These are phyloP conservation scores for Eidolon dupreanum DNA, from an alignment of 2,797 vertebrate species.

Conservation along the genomic window DNA sequence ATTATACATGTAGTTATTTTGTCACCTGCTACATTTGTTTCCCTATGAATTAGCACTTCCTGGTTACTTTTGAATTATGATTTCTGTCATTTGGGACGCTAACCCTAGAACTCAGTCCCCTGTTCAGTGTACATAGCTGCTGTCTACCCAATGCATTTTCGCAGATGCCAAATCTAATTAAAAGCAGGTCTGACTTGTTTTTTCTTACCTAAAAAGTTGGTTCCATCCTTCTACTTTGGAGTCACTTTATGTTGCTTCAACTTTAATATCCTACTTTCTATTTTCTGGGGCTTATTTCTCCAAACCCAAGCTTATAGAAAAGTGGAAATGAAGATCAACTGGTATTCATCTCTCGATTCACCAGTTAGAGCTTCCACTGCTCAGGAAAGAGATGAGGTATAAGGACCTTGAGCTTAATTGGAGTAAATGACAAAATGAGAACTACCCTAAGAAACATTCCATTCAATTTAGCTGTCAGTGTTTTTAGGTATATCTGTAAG, in stretches of 20 bases:
- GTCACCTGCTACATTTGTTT: not conserved
- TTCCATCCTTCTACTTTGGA: not conserved
- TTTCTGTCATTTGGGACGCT: not conserved
- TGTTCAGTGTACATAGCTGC: not conserved
- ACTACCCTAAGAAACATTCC: not conserved
- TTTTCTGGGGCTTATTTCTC: not conserved
- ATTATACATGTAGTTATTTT: not conserved
- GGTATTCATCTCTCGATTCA: not conserved
- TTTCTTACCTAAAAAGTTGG: not conserved
- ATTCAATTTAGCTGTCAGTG: not conserved
- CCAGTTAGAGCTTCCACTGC: not conserved
- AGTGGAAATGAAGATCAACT: not conserved
- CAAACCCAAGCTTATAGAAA: not conserved
- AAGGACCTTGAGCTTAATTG: not conserved
- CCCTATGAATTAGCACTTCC: not conserved
- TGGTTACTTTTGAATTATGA: not conserved
- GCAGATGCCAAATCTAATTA: not conserved
- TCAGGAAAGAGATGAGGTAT: not conserved
- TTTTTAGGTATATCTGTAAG: not conserved
- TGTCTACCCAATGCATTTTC: accelerated
- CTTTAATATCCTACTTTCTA: not conserved
- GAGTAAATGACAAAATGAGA: not conserved
- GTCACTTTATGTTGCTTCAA: not conserved
- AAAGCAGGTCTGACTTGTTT: not conserved
- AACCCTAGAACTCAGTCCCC: not conserved